phyloP scores from a whole-genome alignment of 2,113 vertebrate genomes.

The Mastomys natalensis region DNA sequence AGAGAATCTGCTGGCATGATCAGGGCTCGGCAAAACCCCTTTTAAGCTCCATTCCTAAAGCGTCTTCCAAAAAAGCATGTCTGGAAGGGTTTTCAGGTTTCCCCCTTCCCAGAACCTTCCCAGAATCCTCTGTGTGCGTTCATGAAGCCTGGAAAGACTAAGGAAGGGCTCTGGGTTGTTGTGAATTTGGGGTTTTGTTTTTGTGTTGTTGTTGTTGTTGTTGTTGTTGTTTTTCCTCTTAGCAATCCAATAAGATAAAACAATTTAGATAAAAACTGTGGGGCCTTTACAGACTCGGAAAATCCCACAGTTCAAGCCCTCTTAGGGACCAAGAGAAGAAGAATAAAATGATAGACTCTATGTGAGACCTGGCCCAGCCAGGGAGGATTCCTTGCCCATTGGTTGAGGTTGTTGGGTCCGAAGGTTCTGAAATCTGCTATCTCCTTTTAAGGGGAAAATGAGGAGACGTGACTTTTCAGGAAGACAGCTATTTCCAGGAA shows the following conservation, averaged over 20 bases:
- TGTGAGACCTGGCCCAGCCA: not conserved
- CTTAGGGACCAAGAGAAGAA: not conserved
- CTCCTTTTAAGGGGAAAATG: slow-evolving; percentile 41
- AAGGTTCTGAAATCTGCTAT: not conserved
- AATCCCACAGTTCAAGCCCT: not conserved
- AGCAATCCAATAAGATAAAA: not conserved
- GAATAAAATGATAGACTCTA: not conserved
- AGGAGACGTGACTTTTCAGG: slow-evolving; percentile 41
- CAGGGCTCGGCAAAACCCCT: not conserved
- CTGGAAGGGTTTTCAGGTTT: not conserved
- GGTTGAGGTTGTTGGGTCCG: not conserved
- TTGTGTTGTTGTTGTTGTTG: not conserved
- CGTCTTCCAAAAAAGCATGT: slow-evolving; percentile 26
- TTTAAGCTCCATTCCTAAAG: slow-evolving; percentile 31
- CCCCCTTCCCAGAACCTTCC: not conserved
- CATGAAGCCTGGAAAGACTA: not conserved
- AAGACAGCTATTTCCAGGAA: slow-evolving; percentile 36
- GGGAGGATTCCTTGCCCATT: not conserved
- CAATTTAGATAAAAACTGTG: not conserved
- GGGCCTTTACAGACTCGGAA: not conserved
- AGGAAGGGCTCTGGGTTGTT: not conserved
- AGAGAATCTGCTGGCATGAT: slow-evolving; percentile 36
- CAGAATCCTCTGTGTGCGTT: not conserved
- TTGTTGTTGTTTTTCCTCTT: not conserved
- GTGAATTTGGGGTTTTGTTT: not conserved